Percentiles rank a stretch among this genome's conserved stretches.
These are phyloP conservation scores for Yponomeuta cagnagella DNA, from an alignment of 2,888 invertebrate genomes.

Conservation along the genomic window DNA sequence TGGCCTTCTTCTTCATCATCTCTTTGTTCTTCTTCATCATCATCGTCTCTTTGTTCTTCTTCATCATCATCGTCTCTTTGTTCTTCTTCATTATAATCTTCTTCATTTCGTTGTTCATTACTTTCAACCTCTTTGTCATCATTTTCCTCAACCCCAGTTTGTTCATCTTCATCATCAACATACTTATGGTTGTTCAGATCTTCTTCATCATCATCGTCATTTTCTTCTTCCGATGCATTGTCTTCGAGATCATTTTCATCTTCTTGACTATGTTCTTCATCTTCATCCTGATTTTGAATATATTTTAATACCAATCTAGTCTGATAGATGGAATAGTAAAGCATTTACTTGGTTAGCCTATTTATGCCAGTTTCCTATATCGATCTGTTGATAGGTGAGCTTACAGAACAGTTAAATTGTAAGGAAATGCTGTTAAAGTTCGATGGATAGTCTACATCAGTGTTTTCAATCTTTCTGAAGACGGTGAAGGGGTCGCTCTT, in stretches of 20 bases:
- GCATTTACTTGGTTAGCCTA: no score
- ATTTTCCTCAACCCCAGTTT: conserved; percentile 35
- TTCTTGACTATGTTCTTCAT: conserved; percentile 23
- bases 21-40: not conserved
- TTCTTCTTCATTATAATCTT: conserved; percentile 14
- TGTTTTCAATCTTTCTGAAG: no score
- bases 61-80: conserved; percentile 30
- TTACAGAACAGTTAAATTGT: no score
- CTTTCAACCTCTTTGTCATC: conserved; percentile 33
- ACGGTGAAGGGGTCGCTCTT: no score
- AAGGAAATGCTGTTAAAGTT: no score
- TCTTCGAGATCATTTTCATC: not conserved
- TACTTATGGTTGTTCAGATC: conserved; percentile 28
- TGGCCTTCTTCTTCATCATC: conserved; percentile 29
- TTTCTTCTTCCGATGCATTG: conserved; percentile 28
- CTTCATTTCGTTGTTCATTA: conserved; percentile 28
- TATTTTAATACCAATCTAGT: conserved; percentile 6
- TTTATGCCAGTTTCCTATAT: no score
- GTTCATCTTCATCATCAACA: conserved; percentile 36
- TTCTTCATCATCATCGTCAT: conserved; percentile 36
- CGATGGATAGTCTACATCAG: no score
- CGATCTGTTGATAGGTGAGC: no score
- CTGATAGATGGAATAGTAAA: no score
- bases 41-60: conserved; percentile 33
- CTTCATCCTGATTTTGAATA: conserved; percentile 21